These are phyloP conservation scores for Perognathus longimembris DNA, from an alignment of 2,113 vertebrate species.

Conservation along the genomic window DNA sequence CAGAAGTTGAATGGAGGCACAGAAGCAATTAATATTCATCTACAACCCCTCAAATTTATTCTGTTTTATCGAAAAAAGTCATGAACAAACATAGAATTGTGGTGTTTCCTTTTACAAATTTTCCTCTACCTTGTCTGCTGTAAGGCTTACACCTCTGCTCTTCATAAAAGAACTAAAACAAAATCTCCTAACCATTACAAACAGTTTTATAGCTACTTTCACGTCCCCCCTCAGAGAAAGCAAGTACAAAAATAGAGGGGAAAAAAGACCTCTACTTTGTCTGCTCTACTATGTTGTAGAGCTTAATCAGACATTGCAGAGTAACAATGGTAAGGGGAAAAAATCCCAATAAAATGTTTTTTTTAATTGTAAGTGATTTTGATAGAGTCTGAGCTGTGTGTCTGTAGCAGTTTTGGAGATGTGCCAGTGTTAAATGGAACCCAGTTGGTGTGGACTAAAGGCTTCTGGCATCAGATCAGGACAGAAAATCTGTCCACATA, in stretches of 20 bases:
- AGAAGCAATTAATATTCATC: neutral
- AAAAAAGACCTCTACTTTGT: neutral
- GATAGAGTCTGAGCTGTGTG: conserved; percentile 72
- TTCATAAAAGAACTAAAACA: conserved; percentile 30
- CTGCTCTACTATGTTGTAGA: conserved; percentile 63
- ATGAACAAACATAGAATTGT: too few relatives aligned
- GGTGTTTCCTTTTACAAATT: neutral
- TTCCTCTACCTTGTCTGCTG: neutral
- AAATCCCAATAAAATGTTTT: conserved; percentile 76
- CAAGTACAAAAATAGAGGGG: neutral
- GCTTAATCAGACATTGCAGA: conserved; percentile 73
- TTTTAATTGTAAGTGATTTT: conserved; percentile 66
- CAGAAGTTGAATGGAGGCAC: rapidly evolving
- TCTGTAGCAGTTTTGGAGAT: conserved; percentile 78
- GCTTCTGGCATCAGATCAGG: conserved; percentile 84
- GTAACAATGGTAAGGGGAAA: conserved; percentile 52
- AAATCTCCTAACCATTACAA: conserved; percentile 54
- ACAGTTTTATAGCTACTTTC: conserved; percentile 64
- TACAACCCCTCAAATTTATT: neutral
- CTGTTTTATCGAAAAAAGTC: neutral
- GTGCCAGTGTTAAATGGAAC: conserved; percentile 83
- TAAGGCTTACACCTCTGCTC: conserved; percentile 66
- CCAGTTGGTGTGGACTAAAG: conserved; percentile 85
- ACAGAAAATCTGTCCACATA: conserved; percentile 81
- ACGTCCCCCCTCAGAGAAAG: conserved; percentile 63